These are phyloP conservation scores for Smittia aterrima DNA, from an alignment of 2,888 invertebrate species.

Conservation along the genomic window DNA sequence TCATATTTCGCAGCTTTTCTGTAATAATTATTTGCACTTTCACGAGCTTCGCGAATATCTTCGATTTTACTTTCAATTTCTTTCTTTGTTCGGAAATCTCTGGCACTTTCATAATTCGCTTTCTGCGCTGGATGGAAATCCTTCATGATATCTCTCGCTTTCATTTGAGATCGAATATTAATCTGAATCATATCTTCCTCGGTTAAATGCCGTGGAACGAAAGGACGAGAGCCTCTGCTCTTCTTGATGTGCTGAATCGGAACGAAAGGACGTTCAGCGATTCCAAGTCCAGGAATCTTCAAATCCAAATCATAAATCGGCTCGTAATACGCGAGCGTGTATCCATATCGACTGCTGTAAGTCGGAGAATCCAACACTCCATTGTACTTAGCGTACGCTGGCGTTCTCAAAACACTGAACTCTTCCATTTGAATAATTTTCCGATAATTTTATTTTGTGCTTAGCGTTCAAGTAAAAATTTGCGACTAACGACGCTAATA, in stretches of 20 bases:
- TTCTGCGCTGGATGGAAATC: slow-evolving; percentile 40
- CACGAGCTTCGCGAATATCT: slow-evolving; percentile 35
- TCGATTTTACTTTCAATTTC: slow-evolving; percentile 28
- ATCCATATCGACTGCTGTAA: slow-evolving; percentile 24
- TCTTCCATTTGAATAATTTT: slow-evolving; percentile 33
- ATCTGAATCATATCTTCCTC: slow-evolving; percentile 41
- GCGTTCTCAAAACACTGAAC: slow-evolving; percentile 34
- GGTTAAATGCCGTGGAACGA: slow-evolving; percentile 29
- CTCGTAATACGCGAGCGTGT: slow-evolving; percentile 29
- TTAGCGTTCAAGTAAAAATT: neutral
- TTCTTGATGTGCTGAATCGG: slow-evolving; percentile 30
- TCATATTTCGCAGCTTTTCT: slow-evolving; percentile 34
- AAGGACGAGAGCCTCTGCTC: slow-evolving; percentile 8
- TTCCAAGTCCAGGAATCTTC: slow-evolving; percentile 36
- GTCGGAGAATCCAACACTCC: neutral
- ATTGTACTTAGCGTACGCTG: slow-evolving; percentile 30
- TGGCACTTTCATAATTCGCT: slow-evolving; percentile 19
- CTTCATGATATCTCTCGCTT: slow-evolving; percentile 36
- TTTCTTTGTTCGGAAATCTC: slow-evolving; percentile 23
- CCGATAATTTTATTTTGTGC: neutral
- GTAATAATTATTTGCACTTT: slow-evolving; percentile 10
- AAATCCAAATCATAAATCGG: slow-evolving; percentile 36
- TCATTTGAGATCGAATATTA: slow-evolving; percentile 6
- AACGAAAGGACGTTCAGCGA: slow-evolving; percentile 29
- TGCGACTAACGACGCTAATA: neutral